Conservation (phyloP, 2,888 invertebrate genomes). For the Ferdinandea cuprea region DNA sequence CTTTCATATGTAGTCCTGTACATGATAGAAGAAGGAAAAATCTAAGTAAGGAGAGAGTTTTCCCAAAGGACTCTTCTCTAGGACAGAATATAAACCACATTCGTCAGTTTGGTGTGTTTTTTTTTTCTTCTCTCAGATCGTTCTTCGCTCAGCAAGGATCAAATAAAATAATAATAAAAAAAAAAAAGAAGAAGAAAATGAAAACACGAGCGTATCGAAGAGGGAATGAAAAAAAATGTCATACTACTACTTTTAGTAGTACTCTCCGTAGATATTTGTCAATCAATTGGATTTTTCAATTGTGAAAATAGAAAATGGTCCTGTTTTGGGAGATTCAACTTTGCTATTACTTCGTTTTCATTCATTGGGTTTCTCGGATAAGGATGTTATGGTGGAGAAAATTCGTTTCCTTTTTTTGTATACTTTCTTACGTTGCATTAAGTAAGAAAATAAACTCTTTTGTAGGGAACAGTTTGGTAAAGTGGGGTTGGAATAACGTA, state of each 20-base stretch:
- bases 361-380: conserved; percentile 46
- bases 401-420: conserved; percentile 11
- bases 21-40: conserved; percentile 33
- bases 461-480: neutral
- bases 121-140: conserved; percentile 25
- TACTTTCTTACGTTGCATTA: conserved; percentile 42
- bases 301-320: conserved; percentile 70
- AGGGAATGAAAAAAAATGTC: conserved; percentile 6
- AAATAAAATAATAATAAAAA: conserved; percentile 41
- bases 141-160: conserved; percentile 29
- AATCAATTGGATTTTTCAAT: conserved; percentile 74
- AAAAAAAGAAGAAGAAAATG: conserved; percentile 13
- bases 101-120: no score
- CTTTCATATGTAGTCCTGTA: neutral
- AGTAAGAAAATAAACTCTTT: conserved; percentile 20
- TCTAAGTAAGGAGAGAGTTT: conserved; percentile 43
- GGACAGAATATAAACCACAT: conserved; percentile 47
- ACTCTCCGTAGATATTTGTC: conserved; percentile 57
- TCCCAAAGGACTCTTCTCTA: conserved; percentile 40
- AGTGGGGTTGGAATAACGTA: conserved; percentile 23
- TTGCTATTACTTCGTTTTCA: conserved; percentile 46
- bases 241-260: conserved; percentile 34
- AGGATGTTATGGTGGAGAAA: conserved; percentile 26
- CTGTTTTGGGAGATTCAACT: conserved; percentile 36
- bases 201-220: neutral